These are phyloP conservation scores for Drosophila atroscutellata DNA, from an alignment of 2,888 invertebrate species.

Conservation along the genomic window DNA sequence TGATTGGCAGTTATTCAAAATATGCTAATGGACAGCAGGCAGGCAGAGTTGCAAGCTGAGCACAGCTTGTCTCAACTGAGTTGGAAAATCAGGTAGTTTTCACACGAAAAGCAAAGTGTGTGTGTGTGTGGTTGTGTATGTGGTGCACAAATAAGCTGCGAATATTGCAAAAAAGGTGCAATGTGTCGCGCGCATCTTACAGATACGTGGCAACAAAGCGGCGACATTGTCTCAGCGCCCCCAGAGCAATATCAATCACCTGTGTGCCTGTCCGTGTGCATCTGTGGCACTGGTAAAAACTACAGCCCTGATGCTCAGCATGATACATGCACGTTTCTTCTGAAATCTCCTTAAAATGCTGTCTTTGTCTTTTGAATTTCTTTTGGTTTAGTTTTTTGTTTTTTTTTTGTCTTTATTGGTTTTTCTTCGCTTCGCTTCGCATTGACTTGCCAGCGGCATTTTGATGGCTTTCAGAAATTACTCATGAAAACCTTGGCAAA, in stretches of 20 bases:
- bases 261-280: slow-evolving; percentile 41
- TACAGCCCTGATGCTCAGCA: slow-evolving; percentile 18
- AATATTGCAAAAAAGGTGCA: slow-evolving; percentile 26
- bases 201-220: slow-evolving; percentile 45
- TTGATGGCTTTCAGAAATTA: slow-evolving; percentile 71
- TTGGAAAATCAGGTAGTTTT: slow-evolving; percentile 76
- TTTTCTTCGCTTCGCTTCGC: slow-evolving; percentile 26
- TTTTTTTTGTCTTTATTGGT: slow-evolving; percentile 19
- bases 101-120: slow-evolving; percentile 54
- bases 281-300: slow-evolving; percentile 42
- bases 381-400: slow-evolving; percentile 6
- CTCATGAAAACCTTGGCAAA: slow-evolving; percentile 60
- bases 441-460: slow-evolving; percentile 62
- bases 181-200: slow-evolving; percentile 61
- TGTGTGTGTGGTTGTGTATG: neutral
- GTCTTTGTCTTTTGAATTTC: slow-evolving; percentile 39
- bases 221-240: slow-evolving; percentile 37
- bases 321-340: slow-evolving; percentile 60
- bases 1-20: slow-evolving; percentile 72
- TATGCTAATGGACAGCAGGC: slow-evolving; percentile 48
- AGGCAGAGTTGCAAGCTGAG: neutral
- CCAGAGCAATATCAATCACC: slow-evolving; percentile 74
- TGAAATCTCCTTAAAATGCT: slow-evolving; percentile 52
- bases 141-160: slow-evolving; percentile 12
- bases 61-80: slow-evolving; percentile 46